Base-by-base conservation (phyloP, 2,113 vertebrate genomes). In the Eretmochelys imbricata region DNA sequence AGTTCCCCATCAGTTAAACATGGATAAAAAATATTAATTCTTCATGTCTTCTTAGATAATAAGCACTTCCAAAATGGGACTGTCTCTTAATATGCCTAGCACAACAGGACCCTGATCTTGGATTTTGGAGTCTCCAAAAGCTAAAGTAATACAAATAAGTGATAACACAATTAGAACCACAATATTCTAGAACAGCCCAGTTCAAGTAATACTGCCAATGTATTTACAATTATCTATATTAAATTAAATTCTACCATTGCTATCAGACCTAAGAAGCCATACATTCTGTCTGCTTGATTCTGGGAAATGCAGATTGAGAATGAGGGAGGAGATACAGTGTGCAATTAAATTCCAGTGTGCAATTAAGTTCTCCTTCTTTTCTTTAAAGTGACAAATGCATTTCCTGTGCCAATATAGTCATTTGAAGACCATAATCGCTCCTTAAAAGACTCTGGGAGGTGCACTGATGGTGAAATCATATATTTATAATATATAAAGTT, bases 391-490 rank as follows among this genome's bases (percentile, higher is more conserved):
- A 51, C 48, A 48, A 22, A 49, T 0, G 59, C 87, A 62, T 95
- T 65, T 95, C 89, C 75, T 89, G 24, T 87, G n/a, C 42, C n/a
- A 59, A 35, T 84, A 57, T 46, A 59, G 46, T 35, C 57, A 57
- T 50, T 65, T 65, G 91, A 38, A 91, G 89, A 59, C 3, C 2
- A 0, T 69, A 92, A 89, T 82, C 76, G 86, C 27, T 90, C 53
- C 65, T 93, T 93, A 88, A 59, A 50, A 42, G 51, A 72, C 2
- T 51, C 8, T 69, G 42, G 79, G 48, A 82, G 25, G 16, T 72
- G 48, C 24, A 54, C 12, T 87, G 82, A 59, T 87, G 57, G 13
- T 79, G 50, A 91, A 90, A 95, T 93, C n/a, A 31, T 91, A 54
- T 1, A 11, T 80, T 93, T 54, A 75, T 51, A 82, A 90, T 27